Evolutionary conservation across 1,140 invertebrate species (phyloP).

Genomic region (Latrodectus geometricus): DNA sequence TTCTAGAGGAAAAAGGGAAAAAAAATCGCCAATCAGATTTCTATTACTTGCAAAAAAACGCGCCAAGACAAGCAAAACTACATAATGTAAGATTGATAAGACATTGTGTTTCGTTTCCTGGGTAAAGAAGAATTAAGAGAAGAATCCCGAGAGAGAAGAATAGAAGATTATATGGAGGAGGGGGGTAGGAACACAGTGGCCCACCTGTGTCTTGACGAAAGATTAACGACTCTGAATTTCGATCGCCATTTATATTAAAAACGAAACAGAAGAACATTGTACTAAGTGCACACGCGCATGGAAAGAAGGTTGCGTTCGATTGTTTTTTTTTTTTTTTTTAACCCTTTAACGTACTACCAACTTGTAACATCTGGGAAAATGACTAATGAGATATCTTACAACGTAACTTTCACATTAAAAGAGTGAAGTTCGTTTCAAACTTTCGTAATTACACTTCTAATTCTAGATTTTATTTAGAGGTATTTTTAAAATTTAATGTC

Average conservation of each 20-base stretch:
- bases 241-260: not conserved
- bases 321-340: not conserved
- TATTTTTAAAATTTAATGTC: too few species aligned
- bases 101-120: conserved; percentile 35
- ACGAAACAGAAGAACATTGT: conserved; percentile 14
- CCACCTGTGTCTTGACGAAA: conserved; percentile 36
- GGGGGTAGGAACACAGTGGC: not conserved
- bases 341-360: not conserved
- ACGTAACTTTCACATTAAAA: too few species aligned
- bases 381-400: too few species aligned
- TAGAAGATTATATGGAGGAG: conserved; percentile 1
- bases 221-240: conserved; percentile 29
- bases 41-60: conserved; percentile 15
- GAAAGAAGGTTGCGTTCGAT: not conserved
- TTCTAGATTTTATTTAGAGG: too few species aligned
- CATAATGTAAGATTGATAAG: conserved; percentile 48
- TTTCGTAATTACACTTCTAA: too few species aligned
- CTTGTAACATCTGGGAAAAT: too few species aligned
- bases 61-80: conserved; percentile 25
- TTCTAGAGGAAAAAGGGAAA: not conserved
- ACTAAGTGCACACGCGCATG: not conserved
- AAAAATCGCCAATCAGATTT: conserved; percentile 29
- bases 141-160: conserved; percentile 19
- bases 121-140: conserved; percentile 5
- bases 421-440: too few species aligned